These are phyloP conservation scores for Lasaia peninsularis DNA, from an alignment of 1,140 invertebrate species.

Conservation along the genomic window DNA sequence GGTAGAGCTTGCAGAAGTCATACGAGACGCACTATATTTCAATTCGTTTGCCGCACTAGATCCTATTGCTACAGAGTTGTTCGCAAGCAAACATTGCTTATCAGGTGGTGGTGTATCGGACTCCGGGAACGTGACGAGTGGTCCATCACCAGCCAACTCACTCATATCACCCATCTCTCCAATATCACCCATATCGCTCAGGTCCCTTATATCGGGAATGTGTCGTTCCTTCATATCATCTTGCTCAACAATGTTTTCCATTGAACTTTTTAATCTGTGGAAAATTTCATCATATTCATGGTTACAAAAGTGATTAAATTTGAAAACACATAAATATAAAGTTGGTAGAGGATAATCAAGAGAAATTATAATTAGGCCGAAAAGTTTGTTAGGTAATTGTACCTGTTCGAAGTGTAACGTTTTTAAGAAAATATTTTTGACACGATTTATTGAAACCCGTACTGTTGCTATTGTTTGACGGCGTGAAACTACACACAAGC, in stretches of 20 bases:
- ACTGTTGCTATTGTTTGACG: slow-evolving; percentile 69
- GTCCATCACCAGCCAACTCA: slow-evolving; percentile 73
- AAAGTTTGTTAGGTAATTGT: too few relatives aligned
- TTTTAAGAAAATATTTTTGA: slow-evolving; percentile 10
- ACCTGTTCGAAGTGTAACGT: slow-evolving; percentile 16
- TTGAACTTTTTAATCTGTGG: slow-evolving; percentile 79
- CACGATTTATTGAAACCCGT: slow-evolving; percentile 32
- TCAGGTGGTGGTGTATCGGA: slow-evolving; percentile 82
- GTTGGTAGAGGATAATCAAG: too few relatives aligned
- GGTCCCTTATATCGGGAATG: slow-evolving; percentile 74
- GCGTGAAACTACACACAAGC: slow-evolving; percentile 68
- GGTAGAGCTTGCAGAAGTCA: slow-evolving; percentile 89
- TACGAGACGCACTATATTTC: slow-evolving; percentile 85
- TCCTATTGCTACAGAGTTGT: slow-evolving; percentile 48
- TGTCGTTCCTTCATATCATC: slow-evolving; percentile 64
- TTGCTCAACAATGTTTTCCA: slow-evolving; percentile 82
- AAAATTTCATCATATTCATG: too few relatives aligned
- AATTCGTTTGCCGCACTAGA: slow-evolving; percentile 67
- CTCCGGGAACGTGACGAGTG: slow-evolving; percentile 88
- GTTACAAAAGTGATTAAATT: too few relatives aligned
- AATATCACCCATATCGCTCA: slow-evolving; percentile 69
- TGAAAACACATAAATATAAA: too few relatives aligned
- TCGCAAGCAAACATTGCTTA: slow-evolving; percentile 66
- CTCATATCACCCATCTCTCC: slow-evolving; percentile 69
- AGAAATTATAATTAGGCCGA: neutral